Evolutionary conservation across 2,113 vertebrate genomes (phyloP).

Genomic region (Neomonachus schauinslandi): DNA sequence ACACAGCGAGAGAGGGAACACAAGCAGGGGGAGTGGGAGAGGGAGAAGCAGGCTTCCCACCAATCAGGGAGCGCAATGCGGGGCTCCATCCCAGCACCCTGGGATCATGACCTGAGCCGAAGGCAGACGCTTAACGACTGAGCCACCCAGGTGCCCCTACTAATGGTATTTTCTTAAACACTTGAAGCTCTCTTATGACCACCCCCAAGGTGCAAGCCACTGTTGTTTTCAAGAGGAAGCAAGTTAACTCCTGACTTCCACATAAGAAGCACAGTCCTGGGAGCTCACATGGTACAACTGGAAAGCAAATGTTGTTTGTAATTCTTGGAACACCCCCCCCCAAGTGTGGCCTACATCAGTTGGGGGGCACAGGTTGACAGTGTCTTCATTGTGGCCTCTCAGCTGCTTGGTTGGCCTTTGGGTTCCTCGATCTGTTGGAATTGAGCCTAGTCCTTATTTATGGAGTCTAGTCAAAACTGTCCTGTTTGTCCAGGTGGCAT

Average conservation of each 20-base stretch:
- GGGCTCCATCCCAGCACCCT: no score
- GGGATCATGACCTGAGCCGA: no score
- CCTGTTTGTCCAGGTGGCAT: not conserved
- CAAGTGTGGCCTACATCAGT: not conserved
- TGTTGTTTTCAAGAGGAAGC: slow-evolving; percentile 4
- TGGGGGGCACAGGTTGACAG: not conserved
- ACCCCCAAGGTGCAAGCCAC: not conserved
- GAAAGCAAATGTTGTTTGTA: slow-evolving; percentile 10
- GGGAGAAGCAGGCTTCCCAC: no score
- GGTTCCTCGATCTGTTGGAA: not conserved
- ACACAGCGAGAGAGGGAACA: no score
- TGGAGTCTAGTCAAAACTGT: not conserved
- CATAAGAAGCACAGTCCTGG: not conserved
- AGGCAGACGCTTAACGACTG: no score
- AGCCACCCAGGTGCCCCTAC: not conserved
- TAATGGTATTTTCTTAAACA: not conserved
- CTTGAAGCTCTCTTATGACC: not conserved
- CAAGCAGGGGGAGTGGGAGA: no score
- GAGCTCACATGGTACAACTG: not conserved
- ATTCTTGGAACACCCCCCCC: not conserved
- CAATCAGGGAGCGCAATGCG: no score
- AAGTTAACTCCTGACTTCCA: slow-evolving; percentile 20
- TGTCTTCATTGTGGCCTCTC: not conserved
- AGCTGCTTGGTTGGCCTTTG: not conserved
- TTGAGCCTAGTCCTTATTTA: not conserved